These are phyloP conservation scores for Parauchenoglanis ngamensis DNA, from an alignment of 2,797 vertebrate genomes.

Conservation along the genomic window DNA sequence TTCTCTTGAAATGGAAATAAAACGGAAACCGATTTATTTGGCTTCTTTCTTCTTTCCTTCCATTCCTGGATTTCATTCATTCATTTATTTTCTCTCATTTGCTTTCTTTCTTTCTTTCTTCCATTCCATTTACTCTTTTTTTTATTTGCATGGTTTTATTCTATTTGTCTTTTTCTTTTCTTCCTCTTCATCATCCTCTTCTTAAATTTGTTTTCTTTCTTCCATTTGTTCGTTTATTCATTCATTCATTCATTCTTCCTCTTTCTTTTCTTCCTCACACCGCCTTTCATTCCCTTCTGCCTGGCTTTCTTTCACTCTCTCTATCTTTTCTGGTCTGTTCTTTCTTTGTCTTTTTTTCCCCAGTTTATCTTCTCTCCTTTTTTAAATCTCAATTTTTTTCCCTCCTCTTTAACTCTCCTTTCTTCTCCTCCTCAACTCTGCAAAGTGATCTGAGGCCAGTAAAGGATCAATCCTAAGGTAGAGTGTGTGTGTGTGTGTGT, in stretches of 20 bases:
- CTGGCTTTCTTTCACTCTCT: neutral
- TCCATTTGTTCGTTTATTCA: neutral
- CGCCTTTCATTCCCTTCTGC: no score
- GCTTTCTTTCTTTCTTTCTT: neutral
- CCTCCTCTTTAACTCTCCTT: neutral
- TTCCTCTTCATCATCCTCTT: neutral
- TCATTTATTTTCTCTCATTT: no score
- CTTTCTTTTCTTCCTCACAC: neutral
- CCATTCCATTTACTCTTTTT: neutral
- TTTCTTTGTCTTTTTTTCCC: neutral
- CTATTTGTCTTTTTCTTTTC: neutral
- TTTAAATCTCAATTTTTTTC: neutral
- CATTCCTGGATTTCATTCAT: no score
- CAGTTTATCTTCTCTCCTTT: neutral
- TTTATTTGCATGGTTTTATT: neutral
- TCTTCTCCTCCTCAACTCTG: neutral
- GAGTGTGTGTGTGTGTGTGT: constrained; percentile 42
- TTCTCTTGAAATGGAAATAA: no score
- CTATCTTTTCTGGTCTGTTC: neutral
- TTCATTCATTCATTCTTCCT: neutral
- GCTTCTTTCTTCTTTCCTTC: neutral
- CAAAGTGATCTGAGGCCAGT: constrained; percentile 8
- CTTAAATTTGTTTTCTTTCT: neutral
- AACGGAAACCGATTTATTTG: neutral
- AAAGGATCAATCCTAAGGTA: neutral